A percentile compares a stretch with the other conserved stretches of the same genome.
Conservation (phyloP, 2,797 vertebrate genomes). For the Crocidura indochinensis region DNA sequence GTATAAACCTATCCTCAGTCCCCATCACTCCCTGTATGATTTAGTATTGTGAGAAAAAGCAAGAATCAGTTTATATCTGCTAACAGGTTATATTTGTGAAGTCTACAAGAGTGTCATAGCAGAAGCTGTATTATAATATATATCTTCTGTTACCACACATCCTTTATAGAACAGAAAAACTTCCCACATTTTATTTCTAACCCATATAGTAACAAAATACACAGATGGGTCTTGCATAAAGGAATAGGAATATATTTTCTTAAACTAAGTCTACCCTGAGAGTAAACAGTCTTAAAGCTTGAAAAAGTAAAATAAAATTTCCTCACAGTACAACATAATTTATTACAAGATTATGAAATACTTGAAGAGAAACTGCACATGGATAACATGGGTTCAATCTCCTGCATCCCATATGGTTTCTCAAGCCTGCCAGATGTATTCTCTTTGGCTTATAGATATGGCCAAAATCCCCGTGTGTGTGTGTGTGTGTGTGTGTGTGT, state of each 20-base stretch:
- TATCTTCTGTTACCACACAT: slow-evolving; percentile 10
- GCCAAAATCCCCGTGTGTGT: too few species aligned
- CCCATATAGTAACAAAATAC: background rate
- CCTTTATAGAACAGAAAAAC: background rate
- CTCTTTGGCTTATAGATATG: too few species aligned
- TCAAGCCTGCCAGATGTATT: too few species aligned
- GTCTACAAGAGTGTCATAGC: slow-evolving; percentile 15
- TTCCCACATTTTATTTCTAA: background rate
- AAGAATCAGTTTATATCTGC: background rate
- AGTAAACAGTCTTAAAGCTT: background rate
- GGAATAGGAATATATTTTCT: slow-evolving; percentile 1
- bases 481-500: too few species aligned
- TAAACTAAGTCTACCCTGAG: background rate
- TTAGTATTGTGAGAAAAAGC: background rate
- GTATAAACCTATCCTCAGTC: background rate
- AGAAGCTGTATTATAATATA: background rate
- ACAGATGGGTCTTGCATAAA: background rate
- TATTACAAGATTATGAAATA: background rate
- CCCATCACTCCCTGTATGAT: background rate
- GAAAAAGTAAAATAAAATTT: background rate
- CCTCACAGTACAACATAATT: background rate
- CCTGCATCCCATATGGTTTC: too few species aligned
- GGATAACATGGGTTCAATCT: too few species aligned
- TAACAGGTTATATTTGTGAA: background rate
- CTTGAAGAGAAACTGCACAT: background rate